These are phyloP conservation scores for Rhamphomyia laevipes DNA, from an alignment of 2,888 invertebrate species.

Conservation along the genomic window DNA sequence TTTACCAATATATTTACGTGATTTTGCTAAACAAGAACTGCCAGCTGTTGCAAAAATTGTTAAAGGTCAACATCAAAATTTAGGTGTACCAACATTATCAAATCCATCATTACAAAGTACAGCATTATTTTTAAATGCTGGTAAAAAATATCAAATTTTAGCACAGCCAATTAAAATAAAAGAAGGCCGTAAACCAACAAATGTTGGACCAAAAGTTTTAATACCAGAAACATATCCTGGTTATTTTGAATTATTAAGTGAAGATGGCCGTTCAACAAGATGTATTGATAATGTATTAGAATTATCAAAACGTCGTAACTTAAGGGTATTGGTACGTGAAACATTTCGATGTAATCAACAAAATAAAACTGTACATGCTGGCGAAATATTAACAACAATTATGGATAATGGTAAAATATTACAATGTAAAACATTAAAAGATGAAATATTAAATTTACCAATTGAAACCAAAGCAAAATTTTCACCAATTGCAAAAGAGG, in stretches of 20 bases:
- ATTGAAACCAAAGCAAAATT: slow-evolving; percentile 84
- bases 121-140: slow-evolving; percentile 73
- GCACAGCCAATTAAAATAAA: slow-evolving; percentile 85
- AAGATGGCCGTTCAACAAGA: slow-evolving; percentile 82
- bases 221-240: slow-evolving; percentile 86
- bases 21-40: slow-evolving; percentile 57
- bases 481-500: slow-evolving; percentile 83
- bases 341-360: slow-evolving; percentile 37
- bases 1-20: slow-evolving; percentile 35
- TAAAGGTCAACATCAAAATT: slow-evolving; percentile 85
- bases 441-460: slow-evolving; percentile 69
- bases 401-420: slow-evolving; percentile 67
- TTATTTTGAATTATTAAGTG: slow-evolving; percentile 87
- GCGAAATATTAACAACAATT: slow-evolving; percentile 70
- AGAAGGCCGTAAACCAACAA: slow-evolving; percentile 70
- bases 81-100: slow-evolving; percentile 79
- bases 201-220: slow-evolving; percentile 65
- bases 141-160: slow-evolving; percentile 73
- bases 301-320: slow-evolving; percentile 56
- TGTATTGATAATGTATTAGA: slow-evolving; percentile 83
- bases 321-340: slow-evolving; percentile 36
- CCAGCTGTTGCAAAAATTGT: slow-evolving; percentile 85
- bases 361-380: slow-evolving; percentile 58
- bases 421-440: slow-evolving; percentile 75
- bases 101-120: slow-evolving; percentile 79